Evolutionary conservation across 2,888 invertebrate genomes (phyloP).

Genomic region (Xiphydria camelus): DNA sequence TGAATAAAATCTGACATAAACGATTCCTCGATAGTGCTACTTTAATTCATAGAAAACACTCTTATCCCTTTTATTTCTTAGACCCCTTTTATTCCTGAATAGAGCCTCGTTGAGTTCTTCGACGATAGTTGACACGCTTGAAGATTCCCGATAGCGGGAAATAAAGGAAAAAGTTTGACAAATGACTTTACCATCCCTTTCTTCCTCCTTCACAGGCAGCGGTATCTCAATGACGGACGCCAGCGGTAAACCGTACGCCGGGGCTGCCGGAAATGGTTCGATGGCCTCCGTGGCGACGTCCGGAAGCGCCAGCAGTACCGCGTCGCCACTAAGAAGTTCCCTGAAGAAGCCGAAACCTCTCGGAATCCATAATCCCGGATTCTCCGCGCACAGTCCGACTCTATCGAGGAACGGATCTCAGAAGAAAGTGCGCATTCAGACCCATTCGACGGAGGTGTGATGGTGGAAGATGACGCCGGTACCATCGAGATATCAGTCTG

Average conservation of each 20-base stretch:
- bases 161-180: too few relatives aligned
- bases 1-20: too few relatives aligned
- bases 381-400: conserved; percentile 81
- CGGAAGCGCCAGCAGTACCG: conserved; percentile 57
- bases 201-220: conserved; percentile 57
- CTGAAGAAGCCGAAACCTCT: conserved; percentile 80
- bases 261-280: conserved; percentile 63
- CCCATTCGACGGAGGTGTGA: conserved; percentile 88
- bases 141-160: too few relatives aligned
- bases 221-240: conserved; percentile 83
- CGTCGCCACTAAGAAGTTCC: conserved; percentile 77
- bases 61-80: too few relatives aligned
- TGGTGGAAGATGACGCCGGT: not conserved
- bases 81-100: too few relatives aligned
- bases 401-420: conserved; percentile 83
- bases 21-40: too few relatives aligned
- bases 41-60: too few relatives aligned
- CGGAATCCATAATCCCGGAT: conserved; percentile 86
- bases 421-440: conserved; percentile 89
- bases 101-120: too few relatives aligned
- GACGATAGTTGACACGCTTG: too few relatives aligned
- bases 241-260: conserved; percentile 79
- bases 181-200: too few relatives aligned
- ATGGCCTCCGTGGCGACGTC: conserved; percentile 56
- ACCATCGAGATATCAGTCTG: not conserved